phyloP scores from a whole-genome alignment of 2,797 vertebrate species.

The Caiman crocodilus region DNA sequence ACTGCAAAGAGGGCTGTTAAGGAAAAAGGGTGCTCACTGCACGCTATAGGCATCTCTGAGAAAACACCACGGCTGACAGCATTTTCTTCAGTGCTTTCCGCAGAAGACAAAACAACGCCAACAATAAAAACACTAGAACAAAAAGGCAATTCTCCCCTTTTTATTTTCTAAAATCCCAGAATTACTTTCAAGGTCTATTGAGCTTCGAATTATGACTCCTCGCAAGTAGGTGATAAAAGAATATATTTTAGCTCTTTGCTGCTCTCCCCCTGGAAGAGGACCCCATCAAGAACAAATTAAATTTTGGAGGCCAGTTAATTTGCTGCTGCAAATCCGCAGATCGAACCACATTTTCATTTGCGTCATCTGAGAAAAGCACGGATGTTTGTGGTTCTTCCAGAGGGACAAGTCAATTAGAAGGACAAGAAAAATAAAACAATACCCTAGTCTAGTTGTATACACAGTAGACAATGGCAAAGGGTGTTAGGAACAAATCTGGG shows the following conservation, averaged over 20 bases:
- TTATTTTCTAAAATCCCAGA: background rate
- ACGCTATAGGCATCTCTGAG: background rate
- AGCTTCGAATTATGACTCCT: background rate
- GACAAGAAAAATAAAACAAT: slow-evolving; percentile 27
- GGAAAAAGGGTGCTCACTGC: background rate
- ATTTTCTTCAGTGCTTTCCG: background rate
- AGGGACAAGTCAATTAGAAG: slow-evolving; percentile 29
- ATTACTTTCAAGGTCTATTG: slow-evolving; percentile 39
- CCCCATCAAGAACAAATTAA: background rate
- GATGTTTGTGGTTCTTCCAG: background rate
- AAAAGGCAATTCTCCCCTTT: background rate
- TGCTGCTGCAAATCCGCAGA: slow-evolving; percentile 5
- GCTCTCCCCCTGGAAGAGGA: slow-evolving; percentile 8
- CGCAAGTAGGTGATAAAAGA: background rate
- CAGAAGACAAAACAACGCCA: background rate
- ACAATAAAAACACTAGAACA: background rate
- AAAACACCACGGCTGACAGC: background rate
- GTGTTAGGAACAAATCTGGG: slow-evolving; percentile 21
- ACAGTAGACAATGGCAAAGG: background rate
- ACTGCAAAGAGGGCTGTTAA: background rate
- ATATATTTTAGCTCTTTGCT: background rate
- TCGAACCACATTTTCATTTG: slow-evolving; percentile 16
- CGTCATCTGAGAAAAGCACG: slow-evolving; percentile 7
- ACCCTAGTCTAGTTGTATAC: slow-evolving; percentile 36
- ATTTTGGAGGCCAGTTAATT: background rate